Conservation (phyloP, 2,888 invertebrate species). For the Sericinus montela region DNA sequence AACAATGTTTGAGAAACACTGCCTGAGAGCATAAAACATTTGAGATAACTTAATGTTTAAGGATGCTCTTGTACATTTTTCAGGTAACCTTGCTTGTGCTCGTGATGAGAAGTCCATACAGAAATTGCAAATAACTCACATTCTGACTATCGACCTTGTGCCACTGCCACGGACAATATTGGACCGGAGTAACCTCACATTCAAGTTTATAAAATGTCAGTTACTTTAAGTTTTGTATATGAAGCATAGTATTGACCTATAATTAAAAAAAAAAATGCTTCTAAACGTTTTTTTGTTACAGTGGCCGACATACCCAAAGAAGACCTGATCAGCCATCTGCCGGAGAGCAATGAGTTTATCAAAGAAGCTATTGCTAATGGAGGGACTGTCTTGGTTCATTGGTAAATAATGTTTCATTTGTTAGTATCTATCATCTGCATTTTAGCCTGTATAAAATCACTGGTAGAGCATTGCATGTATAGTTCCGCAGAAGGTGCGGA, state of each 20-base stretch:
- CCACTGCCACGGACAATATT: slow-evolving; percentile 88
- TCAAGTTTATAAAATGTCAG: slow-evolving; percentile 87
- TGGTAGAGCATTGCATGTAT: too few relatives aligned
- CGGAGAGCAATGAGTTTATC: slow-evolving; percentile 88
- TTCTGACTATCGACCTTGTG: slow-evolving; percentile 91
- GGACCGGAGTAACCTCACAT: slow-evolving; percentile 81
- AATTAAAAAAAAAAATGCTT: too few relatives aligned
- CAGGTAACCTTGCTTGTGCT: slow-evolving; percentile 90
- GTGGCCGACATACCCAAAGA: slow-evolving; percentile 91
- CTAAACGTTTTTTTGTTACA: slow-evolving; percentile 38
- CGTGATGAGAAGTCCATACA: slow-evolving; percentile 84
- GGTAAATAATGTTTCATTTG: slow-evolving; percentile 71
- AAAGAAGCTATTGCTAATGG: slow-evolving; percentile 78
- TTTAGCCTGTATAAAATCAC: too few relatives aligned
- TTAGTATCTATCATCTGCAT: too few relatives aligned
- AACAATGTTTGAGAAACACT: too few relatives aligned
- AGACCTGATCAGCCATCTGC: slow-evolving; percentile 89
- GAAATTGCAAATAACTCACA: slow-evolving; percentile 84
- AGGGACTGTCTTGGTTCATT: slow-evolving; percentile 91
- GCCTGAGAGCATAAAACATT: too few relatives aligned
- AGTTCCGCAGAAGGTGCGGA: too few relatives aligned
- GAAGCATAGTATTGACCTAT: too few relatives aligned
- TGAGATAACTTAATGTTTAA: too few relatives aligned
- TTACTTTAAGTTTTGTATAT: slow-evolving; percentile 13
- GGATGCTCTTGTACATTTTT: neutral